A percentile compares a stretch with the other conserved stretches of the same genome.
Evolutionary conservation across 2,888 invertebrate genomes (phyloP).

Genomic region (Lordiphosa andalusiaca): DNA sequence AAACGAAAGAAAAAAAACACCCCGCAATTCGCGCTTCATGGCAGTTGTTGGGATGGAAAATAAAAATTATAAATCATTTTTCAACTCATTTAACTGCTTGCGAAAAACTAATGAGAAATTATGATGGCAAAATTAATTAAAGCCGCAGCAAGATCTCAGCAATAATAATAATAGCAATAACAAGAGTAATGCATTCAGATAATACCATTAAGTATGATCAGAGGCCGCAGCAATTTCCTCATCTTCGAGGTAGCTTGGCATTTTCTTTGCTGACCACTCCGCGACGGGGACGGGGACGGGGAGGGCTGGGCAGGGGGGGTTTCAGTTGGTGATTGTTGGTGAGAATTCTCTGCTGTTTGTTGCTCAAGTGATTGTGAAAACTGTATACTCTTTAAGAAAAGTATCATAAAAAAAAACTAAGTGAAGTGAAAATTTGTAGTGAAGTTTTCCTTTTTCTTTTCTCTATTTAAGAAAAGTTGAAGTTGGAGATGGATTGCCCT

Average conservation of each 20-base stretch:
- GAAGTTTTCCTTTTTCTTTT: no score
- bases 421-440: no score
- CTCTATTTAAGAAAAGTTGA: no score
- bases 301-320: no score
- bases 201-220: slow-evolving; percentile 20
- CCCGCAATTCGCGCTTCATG: no score
- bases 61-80: slow-evolving; percentile 60
- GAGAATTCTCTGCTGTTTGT: no score
- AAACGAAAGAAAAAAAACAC: slow-evolving; percentile 15
- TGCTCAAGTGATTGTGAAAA: no score
- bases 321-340: no score
- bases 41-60: slow-evolving; percentile 3
- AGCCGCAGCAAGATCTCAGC: slow-evolving; percentile 38
- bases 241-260: slow-evolving; percentile 1
- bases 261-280: background rate
- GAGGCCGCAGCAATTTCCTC: slow-evolving; percentile 11
- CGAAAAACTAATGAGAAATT: slow-evolving; percentile 54
- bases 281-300: no score
- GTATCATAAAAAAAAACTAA: no score
- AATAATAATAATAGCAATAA: slow-evolving; percentile 33
- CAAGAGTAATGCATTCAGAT: slow-evolving; percentile 35
- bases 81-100: slow-evolving; percentile 66
- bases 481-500: no score
- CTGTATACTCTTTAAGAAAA: no score
- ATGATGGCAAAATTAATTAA: slow-evolving; percentile 66